Conservation (phyloP, 2,888 invertebrate species). For the Lepidochrysops patricia region DNA sequence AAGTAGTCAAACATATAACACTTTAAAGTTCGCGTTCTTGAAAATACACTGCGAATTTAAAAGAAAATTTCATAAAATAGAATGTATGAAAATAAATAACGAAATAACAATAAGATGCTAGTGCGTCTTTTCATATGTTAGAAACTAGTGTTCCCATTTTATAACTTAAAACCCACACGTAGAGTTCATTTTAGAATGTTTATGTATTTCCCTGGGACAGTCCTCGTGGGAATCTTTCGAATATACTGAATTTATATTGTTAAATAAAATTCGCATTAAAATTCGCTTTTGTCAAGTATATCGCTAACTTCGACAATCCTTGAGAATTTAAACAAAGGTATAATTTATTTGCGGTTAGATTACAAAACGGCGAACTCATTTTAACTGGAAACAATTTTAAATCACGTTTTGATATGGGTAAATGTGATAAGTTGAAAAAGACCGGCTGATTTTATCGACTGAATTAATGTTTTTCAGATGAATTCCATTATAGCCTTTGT, state of each 20-base stretch:
- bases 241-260: conserved; percentile 8
- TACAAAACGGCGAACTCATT: background rate
- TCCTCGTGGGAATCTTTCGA: background rate
- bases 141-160: background rate
- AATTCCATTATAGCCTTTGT: too few species aligned
- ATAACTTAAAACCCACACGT: background rate
- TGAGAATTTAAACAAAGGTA: background rate
- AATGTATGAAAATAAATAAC: conserved; percentile 1
- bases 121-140: background rate
- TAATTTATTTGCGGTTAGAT: background rate
- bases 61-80: conserved; percentile 1
- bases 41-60: background rate
- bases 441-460: background rate
- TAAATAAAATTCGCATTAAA: conserved; percentile 7
- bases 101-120: background rate
- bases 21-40: background rate
- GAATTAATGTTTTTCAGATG: background rate
- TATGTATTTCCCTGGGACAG: background rate
- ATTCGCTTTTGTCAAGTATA: background rate
- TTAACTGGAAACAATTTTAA: background rate
- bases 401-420: background rate
- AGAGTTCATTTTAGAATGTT: background rate
- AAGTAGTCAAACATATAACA: background rate
- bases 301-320: background rate
- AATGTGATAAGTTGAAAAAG: background rate